Conservation (phyloP, 2,113 vertebrate genomes). For the Campylomormyrus numenius region DNA sequence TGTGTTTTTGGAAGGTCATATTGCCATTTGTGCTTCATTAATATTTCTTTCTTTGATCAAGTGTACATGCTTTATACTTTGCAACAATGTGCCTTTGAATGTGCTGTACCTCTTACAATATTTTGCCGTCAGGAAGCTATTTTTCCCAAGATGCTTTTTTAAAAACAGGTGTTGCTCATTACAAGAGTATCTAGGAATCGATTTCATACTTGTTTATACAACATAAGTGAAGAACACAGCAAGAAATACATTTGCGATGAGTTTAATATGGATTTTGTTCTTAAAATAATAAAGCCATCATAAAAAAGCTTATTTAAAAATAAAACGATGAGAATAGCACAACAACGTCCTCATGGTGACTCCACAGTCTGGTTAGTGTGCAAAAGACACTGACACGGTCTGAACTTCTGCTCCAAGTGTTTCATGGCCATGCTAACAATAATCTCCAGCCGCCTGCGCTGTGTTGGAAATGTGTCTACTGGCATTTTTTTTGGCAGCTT, state of each 20-base stretch:
- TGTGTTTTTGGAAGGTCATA: neutral
- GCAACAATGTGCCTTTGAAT: neutral
- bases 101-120: neutral
- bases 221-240: neutral
- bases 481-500: conserved; percentile 36
- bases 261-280: neutral
- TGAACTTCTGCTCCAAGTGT: neutral
- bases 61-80: neutral
- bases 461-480: conserved; percentile 35
- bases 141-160: neutral
- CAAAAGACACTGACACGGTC: conserved; percentile 20
- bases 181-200: neutral
- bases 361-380: conserved; percentile 28
- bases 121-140: neutral
- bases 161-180: neutral
- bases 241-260: neutral
- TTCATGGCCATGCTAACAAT: conserved; percentile 28
- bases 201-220: neutral
- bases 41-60: neutral
- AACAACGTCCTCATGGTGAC: conserved; percentile 25
- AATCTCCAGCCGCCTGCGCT: conserved; percentile 34
- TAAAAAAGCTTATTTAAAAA: neutral
- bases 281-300: neutral
- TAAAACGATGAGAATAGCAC: neutral
- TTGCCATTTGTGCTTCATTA: neutral